phyloP scores from a whole-genome alignment of 2,797 vertebrate species.

The Synanceia verrucosa region DNA sequence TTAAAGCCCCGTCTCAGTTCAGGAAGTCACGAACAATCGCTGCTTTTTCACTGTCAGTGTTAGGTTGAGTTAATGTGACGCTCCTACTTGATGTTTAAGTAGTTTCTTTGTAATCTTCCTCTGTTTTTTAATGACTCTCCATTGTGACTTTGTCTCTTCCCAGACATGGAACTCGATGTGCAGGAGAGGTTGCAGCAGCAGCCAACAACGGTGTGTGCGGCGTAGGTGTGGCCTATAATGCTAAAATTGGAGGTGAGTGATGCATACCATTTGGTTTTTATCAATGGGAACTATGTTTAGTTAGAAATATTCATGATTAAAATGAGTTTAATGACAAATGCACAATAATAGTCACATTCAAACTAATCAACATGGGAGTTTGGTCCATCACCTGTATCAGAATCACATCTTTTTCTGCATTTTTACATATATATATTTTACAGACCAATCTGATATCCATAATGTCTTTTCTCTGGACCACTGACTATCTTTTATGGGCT shows the following conservation, averaged over 20 bases:
- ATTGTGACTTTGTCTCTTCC: constrained; percentile 9
- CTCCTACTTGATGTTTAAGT: background rate
- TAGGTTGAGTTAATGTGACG: background rate
- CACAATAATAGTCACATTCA: constrained; percentile 5
- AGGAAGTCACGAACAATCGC: constrained; percentile 1
- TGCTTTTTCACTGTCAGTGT: constrained; percentile 2
- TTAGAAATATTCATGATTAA: constrained; percentile 6
- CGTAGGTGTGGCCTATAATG: constrained; percentile 93
- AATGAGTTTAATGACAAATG: constrained; percentile 21
- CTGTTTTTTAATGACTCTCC: background rate
- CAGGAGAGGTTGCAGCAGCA: constrained; percentile 93
- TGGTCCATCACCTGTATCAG: background rate
- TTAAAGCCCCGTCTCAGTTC: constrained; percentile 12
- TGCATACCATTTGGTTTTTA: background rate
- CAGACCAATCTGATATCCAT: background rate
- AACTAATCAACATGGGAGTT: background rate
- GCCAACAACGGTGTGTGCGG: constrained; percentile 95
- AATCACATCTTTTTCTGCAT: background rate
- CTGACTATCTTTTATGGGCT: constrained; percentile 9
- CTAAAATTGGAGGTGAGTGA: constrained; percentile 88
- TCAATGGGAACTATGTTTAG: background rate
- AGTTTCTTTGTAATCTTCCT: background rate
- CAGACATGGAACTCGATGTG: constrained; percentile 96
- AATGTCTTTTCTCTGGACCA: constrained; percentile 9
- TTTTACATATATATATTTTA: constrained; percentile 19